Evolutionary conservation across 2,113 vertebrate genomes (phyloP).

Genomic region (Xiphophorus hellerii): DNA sequence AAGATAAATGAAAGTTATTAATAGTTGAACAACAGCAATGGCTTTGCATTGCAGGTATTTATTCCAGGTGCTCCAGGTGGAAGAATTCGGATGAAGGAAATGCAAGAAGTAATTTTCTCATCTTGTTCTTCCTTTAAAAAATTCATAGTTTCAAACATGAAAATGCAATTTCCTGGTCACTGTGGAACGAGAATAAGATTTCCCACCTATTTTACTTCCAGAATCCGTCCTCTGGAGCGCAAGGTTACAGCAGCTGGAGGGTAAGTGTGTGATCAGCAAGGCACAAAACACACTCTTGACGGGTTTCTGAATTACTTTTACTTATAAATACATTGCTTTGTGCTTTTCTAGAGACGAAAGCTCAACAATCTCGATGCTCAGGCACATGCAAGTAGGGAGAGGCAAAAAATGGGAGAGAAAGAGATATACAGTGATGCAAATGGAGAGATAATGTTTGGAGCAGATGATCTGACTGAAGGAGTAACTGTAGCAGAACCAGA

Average conservation of each 20-base stretch:
- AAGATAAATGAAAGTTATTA: neutral
- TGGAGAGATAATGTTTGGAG: conserved; percentile 13
- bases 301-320: neutral
- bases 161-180: conserved; percentile 15
- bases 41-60: conserved; percentile 54
- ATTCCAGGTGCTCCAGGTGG: conserved; percentile 74
- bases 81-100: conserved; percentile 45
- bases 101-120: conserved; percentile 59
- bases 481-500: conserved; percentile 6
- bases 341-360: conserved; percentile 52
- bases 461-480: conserved; percentile 8
- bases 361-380: conserved; percentile 39
- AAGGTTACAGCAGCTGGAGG: conserved; percentile 56
- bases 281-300: neutral
- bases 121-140: conserved; percentile 5
- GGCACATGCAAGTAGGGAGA: neutral
- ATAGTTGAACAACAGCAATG: neutral
- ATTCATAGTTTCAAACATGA: conserved; percentile 2
- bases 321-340: neutral
- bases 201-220: conserved; percentile 42
- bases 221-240: conserved; percentile 63
- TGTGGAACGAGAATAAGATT: neutral
- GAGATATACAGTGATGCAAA: conserved; percentile 28
- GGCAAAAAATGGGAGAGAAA: conserved; percentile 8
- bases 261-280: conserved; percentile 54